phyloP scores from a whole-genome alignment of 2,113 vertebrate genomes.

The Ciconia maguari region DNA sequence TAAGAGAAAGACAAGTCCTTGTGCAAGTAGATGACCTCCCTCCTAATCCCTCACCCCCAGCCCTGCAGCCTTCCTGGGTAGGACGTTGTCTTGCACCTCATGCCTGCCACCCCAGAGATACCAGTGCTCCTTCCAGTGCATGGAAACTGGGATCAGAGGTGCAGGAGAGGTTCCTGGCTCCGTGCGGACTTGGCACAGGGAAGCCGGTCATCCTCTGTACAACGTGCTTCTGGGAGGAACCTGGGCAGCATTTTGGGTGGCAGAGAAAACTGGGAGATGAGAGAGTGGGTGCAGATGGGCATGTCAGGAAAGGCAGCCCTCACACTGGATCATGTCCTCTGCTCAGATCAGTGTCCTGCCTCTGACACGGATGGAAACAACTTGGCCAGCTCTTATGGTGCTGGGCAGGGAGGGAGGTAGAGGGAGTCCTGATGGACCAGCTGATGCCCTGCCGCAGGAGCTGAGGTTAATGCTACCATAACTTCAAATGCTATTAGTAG shows the following conservation, averaged over 20 bases:
- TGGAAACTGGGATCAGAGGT: not conserved
- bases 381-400: not conserved
- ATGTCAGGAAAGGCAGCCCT: not conserved
- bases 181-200: not conserved
- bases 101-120: not conserved
- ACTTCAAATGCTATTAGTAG: not conserved
- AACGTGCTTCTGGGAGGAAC: not conserved
- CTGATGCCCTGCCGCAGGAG: not conserved
- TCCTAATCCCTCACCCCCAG: not conserved
- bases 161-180: not conserved
- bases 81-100: not conserved
- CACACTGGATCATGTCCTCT: not conserved
- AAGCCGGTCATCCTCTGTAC: not conserved
- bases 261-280: not conserved
- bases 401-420: not conserved
- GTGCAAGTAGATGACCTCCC: not conserved
- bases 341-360: not conserved
- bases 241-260: fast-evolving
- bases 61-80: not conserved
- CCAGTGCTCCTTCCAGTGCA: not conserved
- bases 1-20: not conserved
- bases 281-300: not conserved
- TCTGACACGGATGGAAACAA: not conserved
- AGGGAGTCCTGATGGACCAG: not conserved
- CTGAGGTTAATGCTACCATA: not conserved